Evolutionary conservation across 2,113 vertebrate genomes (phyloP), one percentile per base, ranked within the genome.

Genomic region (Labeo rohita): DNA sequence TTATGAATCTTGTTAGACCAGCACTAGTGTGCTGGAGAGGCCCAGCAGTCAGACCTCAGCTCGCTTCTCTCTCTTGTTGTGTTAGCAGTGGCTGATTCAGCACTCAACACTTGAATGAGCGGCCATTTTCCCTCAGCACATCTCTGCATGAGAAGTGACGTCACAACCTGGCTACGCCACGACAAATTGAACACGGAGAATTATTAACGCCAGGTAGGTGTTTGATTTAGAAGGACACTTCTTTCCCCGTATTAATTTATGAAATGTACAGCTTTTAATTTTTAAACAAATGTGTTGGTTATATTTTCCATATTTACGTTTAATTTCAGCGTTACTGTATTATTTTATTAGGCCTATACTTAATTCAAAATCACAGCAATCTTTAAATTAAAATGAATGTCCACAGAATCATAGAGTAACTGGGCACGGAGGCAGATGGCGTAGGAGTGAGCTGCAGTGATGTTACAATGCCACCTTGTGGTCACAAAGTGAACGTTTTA

Each of bases 11-110:
- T 47, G 54, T 66, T 2, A 18, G 12, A 66, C 8, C n/a, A 34
- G 12, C 43, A 81, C 3, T 34, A 7, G n/a, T 34, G 21, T 80
- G 34, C 9, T 18, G 4, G 5, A 39, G 34, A 39, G 18, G 39
- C 39, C 39, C 52, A 21, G 76, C 21, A 43, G 39, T 39, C 23
- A 52, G 52, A 39, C 15, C 4, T 21, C 52, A 18, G 66, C 68
- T 8, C 21, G 9, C 7, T 49, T 36, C n/a, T 8, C 3, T 10
- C 39, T 39, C 39, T 39, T 8, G 47, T 47, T 52, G 61, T 83
- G 47, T 66, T 82, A 43, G 1, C 89, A 91, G 91, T 79, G 87
- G 87, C 90, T 91, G 89, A 92, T 65, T 93, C 92, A 91, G 74
- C 43, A 47, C 76, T 10, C 36, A 2, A 56, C 36, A 70, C 36